Evolutionary conservation across 37 sponge, comb jelly and placozoan species (phyloP).

Genomic region (Petrosia ficiformis): DNA sequence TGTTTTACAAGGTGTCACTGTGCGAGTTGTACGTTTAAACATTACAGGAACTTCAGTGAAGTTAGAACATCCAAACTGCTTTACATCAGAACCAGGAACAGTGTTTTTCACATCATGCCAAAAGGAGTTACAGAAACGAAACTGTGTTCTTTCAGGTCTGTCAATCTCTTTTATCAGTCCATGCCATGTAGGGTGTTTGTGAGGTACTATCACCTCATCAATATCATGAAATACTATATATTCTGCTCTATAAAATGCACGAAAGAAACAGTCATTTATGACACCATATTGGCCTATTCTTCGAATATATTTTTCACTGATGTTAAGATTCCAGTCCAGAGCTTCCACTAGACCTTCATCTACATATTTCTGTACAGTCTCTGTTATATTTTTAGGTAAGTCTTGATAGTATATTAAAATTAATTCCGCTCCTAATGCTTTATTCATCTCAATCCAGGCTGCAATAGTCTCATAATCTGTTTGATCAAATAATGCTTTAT

Average conservation of each 20-base stretch:
- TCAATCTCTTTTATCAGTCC: too few relatives aligned
- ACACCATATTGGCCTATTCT: background rate
- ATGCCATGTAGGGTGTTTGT: too few relatives aligned
- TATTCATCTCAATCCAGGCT: background rate
- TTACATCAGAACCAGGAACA: too few relatives aligned
- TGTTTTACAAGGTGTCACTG: too few relatives aligned
- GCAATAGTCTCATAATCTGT: too few relatives aligned
- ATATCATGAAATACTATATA: background rate
- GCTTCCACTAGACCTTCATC: background rate
- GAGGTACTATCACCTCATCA: background rate
- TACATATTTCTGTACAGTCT: background rate
- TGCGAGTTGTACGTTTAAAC: too few relatives aligned
- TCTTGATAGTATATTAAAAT: background rate
- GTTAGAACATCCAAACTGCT: too few relatives aligned
- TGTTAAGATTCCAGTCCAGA: background rate
- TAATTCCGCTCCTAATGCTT: background rate
- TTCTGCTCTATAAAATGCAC: background rate
- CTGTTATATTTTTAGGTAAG: background rate
- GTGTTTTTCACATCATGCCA: too few relatives aligned
- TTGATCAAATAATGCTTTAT: too few relatives aligned
- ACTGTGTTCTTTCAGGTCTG: too few relatives aligned
- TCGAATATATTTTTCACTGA: background rate
- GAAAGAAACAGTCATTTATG: background rate
- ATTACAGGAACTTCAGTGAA: too few relatives aligned
- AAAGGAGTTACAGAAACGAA: too few relatives aligned